Percentiles rank a stretch among this genome's conserved stretches.
Conservation (phyloP, 2,113 vertebrate species). For the Talpa occidentalis region DNA sequence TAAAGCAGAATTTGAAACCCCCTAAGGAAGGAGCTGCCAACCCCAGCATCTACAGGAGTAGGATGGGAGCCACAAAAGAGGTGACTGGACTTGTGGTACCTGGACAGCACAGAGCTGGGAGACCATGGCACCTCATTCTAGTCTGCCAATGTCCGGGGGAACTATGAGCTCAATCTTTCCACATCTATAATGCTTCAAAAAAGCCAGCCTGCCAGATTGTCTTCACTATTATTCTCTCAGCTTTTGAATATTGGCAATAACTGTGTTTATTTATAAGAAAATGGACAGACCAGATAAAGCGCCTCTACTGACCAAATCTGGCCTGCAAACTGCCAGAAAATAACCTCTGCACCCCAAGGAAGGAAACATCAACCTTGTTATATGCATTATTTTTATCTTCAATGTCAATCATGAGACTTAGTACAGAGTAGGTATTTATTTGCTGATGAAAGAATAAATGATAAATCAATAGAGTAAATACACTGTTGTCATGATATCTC, state of each 20-base stretch:
- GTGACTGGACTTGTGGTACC: not conserved
- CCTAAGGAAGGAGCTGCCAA: not conserved
- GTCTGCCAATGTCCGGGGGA: not conserved
- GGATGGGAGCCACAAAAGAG: not conserved
- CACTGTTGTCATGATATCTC: not conserved
- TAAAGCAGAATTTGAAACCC: not conserved
- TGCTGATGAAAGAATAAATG: not conserved
- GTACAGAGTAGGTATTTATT: constrained; percentile 18
- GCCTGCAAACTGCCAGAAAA: not conserved
- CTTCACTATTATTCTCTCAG: not conserved
- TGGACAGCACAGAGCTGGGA: not conserved
- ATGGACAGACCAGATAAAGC: constrained; percentile 16
- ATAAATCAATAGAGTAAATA: not conserved
- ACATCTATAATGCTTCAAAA: not conserved
- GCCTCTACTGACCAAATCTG: not conserved
- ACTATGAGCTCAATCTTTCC: not conserved
- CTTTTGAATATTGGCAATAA: constrained; percentile 18
- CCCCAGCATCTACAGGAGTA: not conserved
- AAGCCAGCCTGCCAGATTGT: not conserved
- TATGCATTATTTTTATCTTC: constrained; percentile 33
- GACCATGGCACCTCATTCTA: no score
- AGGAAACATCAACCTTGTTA: not conserved
- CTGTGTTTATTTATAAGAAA: constrained; percentile 16
- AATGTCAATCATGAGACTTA: not conserved
- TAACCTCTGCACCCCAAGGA: not conserved